Percentiles rank a stretch among this genome's conserved stretches.
These are phyloP conservation scores for human DNA, from an alignment of 2,113 vertebrate genomes.

Conservation along the genomic window DNA sequence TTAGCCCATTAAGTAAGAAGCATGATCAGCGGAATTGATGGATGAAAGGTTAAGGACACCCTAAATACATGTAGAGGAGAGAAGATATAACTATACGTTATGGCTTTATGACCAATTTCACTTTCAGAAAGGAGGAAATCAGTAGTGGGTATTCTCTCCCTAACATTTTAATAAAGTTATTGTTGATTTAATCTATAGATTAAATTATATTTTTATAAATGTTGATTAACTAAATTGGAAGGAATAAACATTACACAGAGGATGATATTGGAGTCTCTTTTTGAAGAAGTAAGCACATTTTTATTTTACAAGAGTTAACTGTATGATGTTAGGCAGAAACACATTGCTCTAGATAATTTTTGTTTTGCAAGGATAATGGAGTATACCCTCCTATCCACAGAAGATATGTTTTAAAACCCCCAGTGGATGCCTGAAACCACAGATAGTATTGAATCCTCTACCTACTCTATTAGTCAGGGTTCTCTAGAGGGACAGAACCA, in stretches of 20 bases:
- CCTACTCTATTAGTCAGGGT: not conserved
- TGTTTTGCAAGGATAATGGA: not conserved
- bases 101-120: not conserved
- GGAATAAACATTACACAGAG: not conserved
- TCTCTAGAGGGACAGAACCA: no score
- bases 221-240: conserved; percentile 1
- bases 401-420: not conserved
- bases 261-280: not conserved
- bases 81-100: not conserved
- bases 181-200: not conserved
- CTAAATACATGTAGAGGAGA: not conserved
- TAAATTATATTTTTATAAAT: not conserved
- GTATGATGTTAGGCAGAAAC: not conserved
- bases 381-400: no score
- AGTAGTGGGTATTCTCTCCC: not conserved
- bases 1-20: not conserved
- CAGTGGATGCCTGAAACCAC: not conserved
- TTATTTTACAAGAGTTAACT: not conserved
- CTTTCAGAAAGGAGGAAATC: not conserved
- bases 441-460: not conserved
- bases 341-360: not conserved
- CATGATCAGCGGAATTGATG: not conserved
- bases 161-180: not conserved
- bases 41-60: not conserved
- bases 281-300: not conserved